Percentiles rank a stretch among this genome's conserved stretches.
Conservation (phyloP, 2,113 vertebrate species). For the Aythya baeri region DNA sequence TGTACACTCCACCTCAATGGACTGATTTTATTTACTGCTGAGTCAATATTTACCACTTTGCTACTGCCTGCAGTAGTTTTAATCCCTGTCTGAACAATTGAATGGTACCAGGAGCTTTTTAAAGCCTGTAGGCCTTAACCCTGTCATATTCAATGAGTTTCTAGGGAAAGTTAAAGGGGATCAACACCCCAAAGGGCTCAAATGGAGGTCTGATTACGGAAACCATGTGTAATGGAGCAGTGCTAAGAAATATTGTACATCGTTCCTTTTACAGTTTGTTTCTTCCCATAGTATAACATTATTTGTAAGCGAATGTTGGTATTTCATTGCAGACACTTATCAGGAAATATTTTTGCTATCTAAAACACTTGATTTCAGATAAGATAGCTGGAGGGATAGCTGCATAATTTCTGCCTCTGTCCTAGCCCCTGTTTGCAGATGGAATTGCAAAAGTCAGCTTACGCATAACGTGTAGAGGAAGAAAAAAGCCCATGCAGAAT, state of each 20-base stretch:
- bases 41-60: conserved; percentile 60
- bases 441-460: not conserved
- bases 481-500: not conserved
- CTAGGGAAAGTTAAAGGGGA: not conserved
- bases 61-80: conserved; percentile 33
- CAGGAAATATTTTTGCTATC: not conserved
- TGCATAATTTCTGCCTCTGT: not conserved
- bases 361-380: not conserved
- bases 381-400: not conserved
- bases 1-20: not conserved
- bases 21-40: conserved; percentile 57
- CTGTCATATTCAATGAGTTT: not conserved
- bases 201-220: not conserved
- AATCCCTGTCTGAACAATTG: conserved; percentile 41
- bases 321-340: not conserved
- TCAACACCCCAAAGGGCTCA: not conserved
- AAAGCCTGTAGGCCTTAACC: conserved; percentile 6
- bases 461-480: not conserved
- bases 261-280: not conserved
- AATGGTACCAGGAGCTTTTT: conserved; percentile 34
- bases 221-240: not conserved
- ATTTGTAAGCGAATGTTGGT: not conserved
- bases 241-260: not conserved
- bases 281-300: not conserved
- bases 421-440: not conserved